phyloP scores from a whole-genome alignment of 2,888 invertebrate genomes.

The Phyto melanocephala region DNA sequence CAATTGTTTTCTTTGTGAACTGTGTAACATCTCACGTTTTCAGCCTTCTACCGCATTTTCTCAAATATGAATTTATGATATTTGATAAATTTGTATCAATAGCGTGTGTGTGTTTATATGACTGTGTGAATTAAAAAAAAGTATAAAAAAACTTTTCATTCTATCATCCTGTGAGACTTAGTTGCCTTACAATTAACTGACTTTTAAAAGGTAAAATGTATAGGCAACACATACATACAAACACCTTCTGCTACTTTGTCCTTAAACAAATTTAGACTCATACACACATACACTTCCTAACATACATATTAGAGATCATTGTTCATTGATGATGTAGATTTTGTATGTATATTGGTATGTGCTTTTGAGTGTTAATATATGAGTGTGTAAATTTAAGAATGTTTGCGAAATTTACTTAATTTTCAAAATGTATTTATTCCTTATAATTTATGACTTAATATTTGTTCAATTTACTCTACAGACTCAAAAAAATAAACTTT shows the following conservation, averaged over 20 bases:
- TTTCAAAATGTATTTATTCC: conserved; percentile 15
- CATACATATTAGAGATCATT: conserved; percentile 3
- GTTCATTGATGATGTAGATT: conserved; percentile 11
- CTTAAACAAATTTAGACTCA: neutral
- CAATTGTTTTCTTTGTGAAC: neutral
- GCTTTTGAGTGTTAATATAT: neutral
- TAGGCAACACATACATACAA: neutral
- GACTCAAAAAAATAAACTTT: neutral
- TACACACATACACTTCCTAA: neutral
- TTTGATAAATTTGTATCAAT: neutral
- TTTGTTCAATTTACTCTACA: conserved; percentile 7
- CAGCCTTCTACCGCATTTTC: neutral
- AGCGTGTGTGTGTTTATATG: neutral
- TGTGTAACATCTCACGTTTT: neutral
- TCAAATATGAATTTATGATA: conserved; percentile 4
- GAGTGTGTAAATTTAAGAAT: neutral
- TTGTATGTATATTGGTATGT: neutral
- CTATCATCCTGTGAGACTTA: neutral
- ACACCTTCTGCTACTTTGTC: no score
- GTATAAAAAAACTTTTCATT: neutral
- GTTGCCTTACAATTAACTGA: neutral
- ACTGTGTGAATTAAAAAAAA: neutral
- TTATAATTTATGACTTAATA: conserved; percentile 38
- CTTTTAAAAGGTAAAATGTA: neutral
- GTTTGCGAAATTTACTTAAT: conserved; percentile 19